Evolutionary conservation across 2,888 invertebrate genomes (phyloP).

Genomic region (Drosophila neonasuta): DNA sequence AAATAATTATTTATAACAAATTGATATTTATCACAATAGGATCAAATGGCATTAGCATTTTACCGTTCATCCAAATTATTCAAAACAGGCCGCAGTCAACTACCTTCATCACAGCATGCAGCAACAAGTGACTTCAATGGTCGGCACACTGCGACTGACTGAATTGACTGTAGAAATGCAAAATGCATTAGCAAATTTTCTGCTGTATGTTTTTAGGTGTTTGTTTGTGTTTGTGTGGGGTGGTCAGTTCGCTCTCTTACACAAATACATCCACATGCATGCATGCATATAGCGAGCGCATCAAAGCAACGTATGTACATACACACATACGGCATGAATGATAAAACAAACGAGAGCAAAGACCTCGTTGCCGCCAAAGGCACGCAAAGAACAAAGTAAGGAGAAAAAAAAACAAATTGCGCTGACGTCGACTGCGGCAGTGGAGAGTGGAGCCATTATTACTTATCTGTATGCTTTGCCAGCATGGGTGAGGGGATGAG

Average conservation of each 20-base stretch:
- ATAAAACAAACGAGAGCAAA: conserved; percentile 72
- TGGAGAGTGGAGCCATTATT: conserved; percentile 61
- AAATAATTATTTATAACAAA: too few species aligned
- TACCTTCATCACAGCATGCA: not conserved
- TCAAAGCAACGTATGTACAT: conserved; percentile 24
- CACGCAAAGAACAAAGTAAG: conserved; percentile 47
- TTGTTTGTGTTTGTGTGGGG: conserved; percentile 11
- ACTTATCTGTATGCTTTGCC: conserved; percentile 47
- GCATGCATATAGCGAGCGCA: conserved; percentile 27
- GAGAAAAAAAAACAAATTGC: conserved; percentile 50
- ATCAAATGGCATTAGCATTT: too few species aligned
- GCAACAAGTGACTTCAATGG: not conserved
- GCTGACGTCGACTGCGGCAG: conserved; percentile 45
- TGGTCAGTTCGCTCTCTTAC: conserved; percentile 21
- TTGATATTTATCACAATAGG: not conserved
- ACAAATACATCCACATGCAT: conserved; percentile 21
- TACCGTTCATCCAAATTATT: too few species aligned
- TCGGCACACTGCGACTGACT: conserved; percentile 32
- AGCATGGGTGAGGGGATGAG: conserved; percentile 20
- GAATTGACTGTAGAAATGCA: conserved; percentile 14
- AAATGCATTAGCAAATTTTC: conserved; percentile 49
- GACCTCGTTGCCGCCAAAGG: conserved; percentile 53
- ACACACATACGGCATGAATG: conserved; percentile 37
- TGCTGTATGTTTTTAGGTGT: conserved; percentile 14
- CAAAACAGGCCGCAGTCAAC: too few species aligned